Base-by-base conservation (phyloP, 2,888 invertebrate species). In the Ypsolopha sequella region DNA sequence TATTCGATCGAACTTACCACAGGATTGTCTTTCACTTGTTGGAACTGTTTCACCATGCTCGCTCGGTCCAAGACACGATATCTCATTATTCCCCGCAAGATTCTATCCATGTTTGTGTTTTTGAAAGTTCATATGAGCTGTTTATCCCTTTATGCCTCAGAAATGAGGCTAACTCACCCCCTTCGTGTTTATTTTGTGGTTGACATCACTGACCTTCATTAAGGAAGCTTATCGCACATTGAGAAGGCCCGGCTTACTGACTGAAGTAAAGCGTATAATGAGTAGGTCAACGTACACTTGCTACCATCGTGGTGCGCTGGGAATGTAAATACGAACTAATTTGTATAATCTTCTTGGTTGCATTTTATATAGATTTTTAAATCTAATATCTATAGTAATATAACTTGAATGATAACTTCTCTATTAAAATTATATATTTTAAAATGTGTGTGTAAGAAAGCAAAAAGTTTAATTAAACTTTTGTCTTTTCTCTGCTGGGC, bases 1-100 rank as follows among this genome's bases (percentile, higher is more conserved):
- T 38, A 36, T 43, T 34, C 33, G 6, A 47, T 8, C 1, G 10
- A 24, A 80, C 90, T 88, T 88, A 95, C 95, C 88, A 90, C 90
- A 24, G 97, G 97, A 86, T 96, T 91, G 85, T 97, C 93, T 73
- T 91, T 90, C 60, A 98, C 95, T 89, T 92, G 88, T 76, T 94
- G 88, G 81, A 98, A 98, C 80, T 98, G 96, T 81, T 95, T 92
- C 36, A 98, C 95, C 96, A 97, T 96, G 66, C 90, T 91, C 55
- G 92, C 91, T 58, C 94, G 89, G 59, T 94, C 93, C 52, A 93
- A 90, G 56, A 92, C 89, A 54, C 96, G 90, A 76, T 97, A 98
- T 66, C 92, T 91, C 91, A 97, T 95, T 51, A 97, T 93, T 50
- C 97, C 97, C 70, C 93, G 90, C 60, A 97, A 81, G 72, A 97